Conservation (phyloP, 2,113 vertebrate species). For the Hypomesus transpacificus region DNA sequence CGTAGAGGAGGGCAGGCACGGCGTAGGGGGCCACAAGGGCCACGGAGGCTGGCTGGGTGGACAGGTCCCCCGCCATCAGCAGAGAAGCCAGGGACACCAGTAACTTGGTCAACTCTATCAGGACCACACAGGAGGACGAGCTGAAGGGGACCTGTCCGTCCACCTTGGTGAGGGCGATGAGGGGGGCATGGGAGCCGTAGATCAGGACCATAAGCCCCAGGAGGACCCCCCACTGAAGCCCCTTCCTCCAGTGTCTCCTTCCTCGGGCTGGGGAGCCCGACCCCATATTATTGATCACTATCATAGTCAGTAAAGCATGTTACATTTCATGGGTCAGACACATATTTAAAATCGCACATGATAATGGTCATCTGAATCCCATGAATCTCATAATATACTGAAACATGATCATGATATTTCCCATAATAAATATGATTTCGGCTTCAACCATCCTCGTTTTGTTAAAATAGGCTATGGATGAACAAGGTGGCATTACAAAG, state of each 20-base stretch:
- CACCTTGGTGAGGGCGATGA: slow-evolving; percentile 82
- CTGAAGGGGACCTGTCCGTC: slow-evolving; percentile 82
- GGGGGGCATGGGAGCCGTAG: slow-evolving; percentile 88
- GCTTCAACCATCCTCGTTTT: neutral
- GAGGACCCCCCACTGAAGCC: slow-evolving; percentile 75
- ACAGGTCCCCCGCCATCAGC: slow-evolving; percentile 53
- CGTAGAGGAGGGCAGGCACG: slow-evolving; percentile 85
- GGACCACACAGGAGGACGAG: slow-evolving; percentile 79
- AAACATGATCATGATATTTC: too few relatives aligned
- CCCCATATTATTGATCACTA: slow-evolving; percentile 55
- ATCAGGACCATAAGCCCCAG: slow-evolving; percentile 78
- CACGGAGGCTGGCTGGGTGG: slow-evolving; percentile 33
- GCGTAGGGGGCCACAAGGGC: slow-evolving; percentile 73
- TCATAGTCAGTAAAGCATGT: slow-evolving; percentile 58
- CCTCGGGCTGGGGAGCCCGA: slow-evolving; percentile 28
- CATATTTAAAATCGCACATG: slow-evolving; percentile 4
- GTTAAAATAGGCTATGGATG: slow-evolving; percentile 24
- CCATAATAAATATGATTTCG: too few relatives aligned
- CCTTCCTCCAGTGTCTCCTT: slow-evolving; percentile 39
- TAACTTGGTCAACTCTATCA: slow-evolving; percentile 84
- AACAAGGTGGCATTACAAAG: slow-evolving; percentile 29
- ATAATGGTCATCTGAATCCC: too few relatives aligned
- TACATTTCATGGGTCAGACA: neutral
- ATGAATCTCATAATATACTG: too few relatives aligned
- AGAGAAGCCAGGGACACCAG: slow-evolving; percentile 67